phyloP scores from a whole-genome alignment of 1,140 invertebrate species.

The Galleria mellonella region DNA sequence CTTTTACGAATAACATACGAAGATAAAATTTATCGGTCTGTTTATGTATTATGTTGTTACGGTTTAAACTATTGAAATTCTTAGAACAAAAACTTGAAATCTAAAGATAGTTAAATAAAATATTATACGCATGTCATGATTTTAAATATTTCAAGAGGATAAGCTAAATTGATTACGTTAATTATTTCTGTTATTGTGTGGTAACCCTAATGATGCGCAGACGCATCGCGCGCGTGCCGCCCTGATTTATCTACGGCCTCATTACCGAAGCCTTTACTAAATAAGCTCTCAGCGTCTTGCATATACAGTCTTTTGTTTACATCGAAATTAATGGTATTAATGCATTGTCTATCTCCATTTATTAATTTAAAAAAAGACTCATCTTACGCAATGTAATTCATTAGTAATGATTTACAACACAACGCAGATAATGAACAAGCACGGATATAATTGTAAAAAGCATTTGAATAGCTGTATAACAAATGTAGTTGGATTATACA shows the following conservation, averaged over 20 bases:
- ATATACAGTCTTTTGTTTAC: constrained; percentile 17
- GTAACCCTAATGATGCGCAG: constrained; percentile 24
- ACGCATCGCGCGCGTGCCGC: constrained; percentile 35
- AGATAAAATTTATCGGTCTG: no score
- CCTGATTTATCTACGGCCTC: constrained; percentile 34
- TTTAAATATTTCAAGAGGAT: background rate
- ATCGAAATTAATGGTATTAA: constrained; percentile 18
- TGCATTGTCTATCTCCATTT: constrained; percentile 16
- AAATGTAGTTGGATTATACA: background rate
- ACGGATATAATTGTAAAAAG: background rate
- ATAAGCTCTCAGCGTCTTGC: constrained; percentile 6
- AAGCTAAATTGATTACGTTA: background rate
- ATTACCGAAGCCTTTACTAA: constrained; percentile 21
- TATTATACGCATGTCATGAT: no score
- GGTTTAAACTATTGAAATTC: no score
- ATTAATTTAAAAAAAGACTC: constrained; percentile 15
- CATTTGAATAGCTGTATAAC: background rate
- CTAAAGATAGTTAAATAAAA: no score
- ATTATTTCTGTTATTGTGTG: background rate
- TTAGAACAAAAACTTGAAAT: no score
- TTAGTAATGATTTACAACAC: constrained; percentile 6
- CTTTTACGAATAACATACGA: no score
- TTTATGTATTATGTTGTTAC: no score
- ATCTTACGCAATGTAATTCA: constrained; percentile 1
- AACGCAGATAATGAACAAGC: background rate